Evolutionary conservation across 92 coral and sea anemone species (phyloP).

Genomic region (Ricordea florida): DNA sequence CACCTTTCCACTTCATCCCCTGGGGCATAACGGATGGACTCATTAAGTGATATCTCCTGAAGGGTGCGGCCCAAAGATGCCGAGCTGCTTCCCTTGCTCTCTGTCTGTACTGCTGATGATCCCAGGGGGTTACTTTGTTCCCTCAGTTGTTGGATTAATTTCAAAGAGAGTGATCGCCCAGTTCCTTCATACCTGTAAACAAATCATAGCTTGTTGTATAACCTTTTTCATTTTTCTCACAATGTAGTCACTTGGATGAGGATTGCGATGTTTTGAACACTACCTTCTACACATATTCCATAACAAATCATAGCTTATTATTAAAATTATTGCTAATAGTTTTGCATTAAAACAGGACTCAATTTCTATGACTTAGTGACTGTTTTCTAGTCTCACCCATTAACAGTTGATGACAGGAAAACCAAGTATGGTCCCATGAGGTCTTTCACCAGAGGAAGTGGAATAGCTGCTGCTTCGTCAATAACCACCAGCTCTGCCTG

Average conservation of each 20-base stretch:
- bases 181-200: constrained; percentile 91
- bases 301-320: too few species aligned
- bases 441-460: constrained; percentile 90
- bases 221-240: too few species aligned
- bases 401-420: constrained; percentile 91
- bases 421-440: constrained; percentile 95
- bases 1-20: constrained; percentile 92
- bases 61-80: constrained; percentile 76
- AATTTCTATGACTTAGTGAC: too few species aligned
- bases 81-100: constrained; percentile 39
- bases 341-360: too few species aligned
- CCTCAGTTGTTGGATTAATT: constrained; percentile 89
- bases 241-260: too few species aligned
- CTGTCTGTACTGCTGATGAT: constrained; percentile 40
- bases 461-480: constrained; percentile 99
- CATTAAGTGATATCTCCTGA: constrained; percentile 79
- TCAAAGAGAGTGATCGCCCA: constrained; percentile 90
- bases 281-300: too few species aligned
- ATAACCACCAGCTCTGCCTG: constrained; percentile 96
- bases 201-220: not conserved
- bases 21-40: constrained; percentile 94
- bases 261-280: too few species aligned
- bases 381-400: constrained; percentile 69
- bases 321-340: too few species aligned
- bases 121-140: constrained; percentile 76